phyloP scores from a whole-genome alignment of 2,113 vertebrate genomes.

The Phaethon lepturus region DNA sequence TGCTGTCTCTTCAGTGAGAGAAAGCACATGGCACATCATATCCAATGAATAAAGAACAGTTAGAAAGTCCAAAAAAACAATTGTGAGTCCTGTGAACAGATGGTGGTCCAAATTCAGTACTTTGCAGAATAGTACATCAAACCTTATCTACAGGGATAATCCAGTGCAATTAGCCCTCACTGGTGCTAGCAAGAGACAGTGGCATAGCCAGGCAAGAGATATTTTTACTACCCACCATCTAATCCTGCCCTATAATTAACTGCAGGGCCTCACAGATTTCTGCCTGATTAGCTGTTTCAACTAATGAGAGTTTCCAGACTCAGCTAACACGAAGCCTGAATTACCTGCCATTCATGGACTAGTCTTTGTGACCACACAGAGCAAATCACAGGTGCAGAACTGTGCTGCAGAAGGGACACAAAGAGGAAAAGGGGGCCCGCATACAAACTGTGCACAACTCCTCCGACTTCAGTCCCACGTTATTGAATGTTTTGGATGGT shows the following conservation, averaged over 20 bases:
- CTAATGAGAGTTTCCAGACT: constrained; percentile 21
- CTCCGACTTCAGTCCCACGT: background rate
- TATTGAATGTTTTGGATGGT: constrained; percentile 54
- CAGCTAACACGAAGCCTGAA: background rate
- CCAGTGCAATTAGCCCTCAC: background rate
- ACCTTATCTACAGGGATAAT: background rate
- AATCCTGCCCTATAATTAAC: constrained; percentile 30
- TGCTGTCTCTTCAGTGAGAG: background rate
- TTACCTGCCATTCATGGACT: background rate
- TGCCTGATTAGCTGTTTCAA: constrained; percentile 24
- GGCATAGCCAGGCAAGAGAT: background rate
- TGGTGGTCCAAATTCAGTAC: background rate
- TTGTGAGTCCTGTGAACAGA: background rate
- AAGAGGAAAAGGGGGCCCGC: background rate
- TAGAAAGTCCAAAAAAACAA: background rate
- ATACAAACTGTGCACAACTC: background rate
- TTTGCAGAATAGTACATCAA: background rate
- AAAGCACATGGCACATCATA: background rate
- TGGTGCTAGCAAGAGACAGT: background rate
- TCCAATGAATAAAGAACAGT: background rate
- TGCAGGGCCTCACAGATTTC: constrained; percentile 20
- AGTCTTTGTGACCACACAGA: background rate
- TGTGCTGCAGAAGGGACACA: background rate
- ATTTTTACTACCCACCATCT: constrained; percentile 20
- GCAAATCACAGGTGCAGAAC: constrained; percentile 35